Evolutionary conservation across 2,113 vertebrate species (phyloP).

Genomic region (Elachura formosa): DNA sequence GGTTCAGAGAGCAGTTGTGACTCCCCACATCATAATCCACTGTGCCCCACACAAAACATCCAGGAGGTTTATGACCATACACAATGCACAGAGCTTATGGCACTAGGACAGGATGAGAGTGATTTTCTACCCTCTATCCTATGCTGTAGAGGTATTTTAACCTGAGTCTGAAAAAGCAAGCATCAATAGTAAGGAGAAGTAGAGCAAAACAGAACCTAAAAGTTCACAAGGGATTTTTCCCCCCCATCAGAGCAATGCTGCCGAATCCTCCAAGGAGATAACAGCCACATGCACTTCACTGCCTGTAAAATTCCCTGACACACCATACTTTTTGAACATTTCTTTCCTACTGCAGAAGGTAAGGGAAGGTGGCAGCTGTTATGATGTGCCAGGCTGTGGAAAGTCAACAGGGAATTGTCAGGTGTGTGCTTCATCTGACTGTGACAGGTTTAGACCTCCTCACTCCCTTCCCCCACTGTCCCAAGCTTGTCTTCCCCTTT

Average conservation of each 20-base stretch:
- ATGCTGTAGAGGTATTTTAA: background rate
- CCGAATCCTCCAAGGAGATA: background rate
- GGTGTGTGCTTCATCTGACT: background rate
- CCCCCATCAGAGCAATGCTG: background rate
- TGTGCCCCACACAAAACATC: background rate
- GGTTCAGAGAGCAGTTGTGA: background rate
- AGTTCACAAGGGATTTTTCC: background rate
- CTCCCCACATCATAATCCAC: fast-evolving
- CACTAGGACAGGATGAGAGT: background rate
- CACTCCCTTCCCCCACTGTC: no score
- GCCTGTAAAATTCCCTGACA: background rate
- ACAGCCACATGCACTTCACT: background rate
- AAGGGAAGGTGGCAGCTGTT: background rate
- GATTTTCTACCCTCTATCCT: background rate
- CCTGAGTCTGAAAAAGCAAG: background rate
- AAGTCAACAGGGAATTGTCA: background rate
- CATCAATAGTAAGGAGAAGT: background rate
- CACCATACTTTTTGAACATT: background rate
- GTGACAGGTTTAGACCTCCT: background rate
- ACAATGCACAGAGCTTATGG: background rate
- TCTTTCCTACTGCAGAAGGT: background rate
- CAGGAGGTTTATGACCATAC: background rate
- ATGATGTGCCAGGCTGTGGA: background rate
- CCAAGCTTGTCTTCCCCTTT: background rate
- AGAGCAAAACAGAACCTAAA: background rate